Base-by-base conservation (phyloP, 1,140 invertebrate genomes). In the Eriocheir sinensis region DNA sequence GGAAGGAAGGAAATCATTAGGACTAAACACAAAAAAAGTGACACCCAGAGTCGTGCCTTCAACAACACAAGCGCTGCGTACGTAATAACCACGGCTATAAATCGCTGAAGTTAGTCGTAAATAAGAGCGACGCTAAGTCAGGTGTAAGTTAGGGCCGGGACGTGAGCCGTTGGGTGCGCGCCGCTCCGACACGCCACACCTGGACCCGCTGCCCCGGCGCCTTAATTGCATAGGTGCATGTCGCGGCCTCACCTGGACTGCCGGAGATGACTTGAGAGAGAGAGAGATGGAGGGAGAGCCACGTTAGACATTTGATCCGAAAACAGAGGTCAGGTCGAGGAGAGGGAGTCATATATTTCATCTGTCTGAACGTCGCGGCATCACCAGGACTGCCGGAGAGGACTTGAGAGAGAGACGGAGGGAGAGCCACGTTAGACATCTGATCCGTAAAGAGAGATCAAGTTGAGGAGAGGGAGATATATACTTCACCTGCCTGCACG, bases 191-290 rank as follows among this genome's bases (percentile, higher is more conserved):
- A 27, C 60, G 27, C 60, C 21, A 27, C 60, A 72, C 60, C 60
- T n/a, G 60, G 60, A n/a, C 27, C 60, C 60, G 60, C 12, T 21
- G 21, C 21, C 60, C 60, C 27, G 27, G 60, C 60, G 27, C 60
- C 60, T 72, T 72, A 72, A 72, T 72, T 72, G 60, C 60, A 72
- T 72, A 72, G 60, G 60, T 72, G 60, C 60, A 72, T n/a, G 60
- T 72, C 60, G 60, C 60, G 60, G 60, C 60, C 60, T 72, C 3
- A 72, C 12, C 60, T 12, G 60, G 60, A n/a, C n/a, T n/a, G n/a
- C n/a, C n/a, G n/a, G n/a, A n/a, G n/a, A n/a, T n/a, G n/a, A n/a
- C n/a, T n/a, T n/a, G 34, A 85, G 81, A n/a, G 81, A 85, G 81
- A 32, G 0, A 38, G 81, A 38, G 81, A 12, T 0, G 21, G 81